A percentile compares a stretch with the other conserved stretches of the same genome.
phyloP scores from a whole-genome alignment of 2,797 vertebrate species.

The Spinus pinus region DNA sequence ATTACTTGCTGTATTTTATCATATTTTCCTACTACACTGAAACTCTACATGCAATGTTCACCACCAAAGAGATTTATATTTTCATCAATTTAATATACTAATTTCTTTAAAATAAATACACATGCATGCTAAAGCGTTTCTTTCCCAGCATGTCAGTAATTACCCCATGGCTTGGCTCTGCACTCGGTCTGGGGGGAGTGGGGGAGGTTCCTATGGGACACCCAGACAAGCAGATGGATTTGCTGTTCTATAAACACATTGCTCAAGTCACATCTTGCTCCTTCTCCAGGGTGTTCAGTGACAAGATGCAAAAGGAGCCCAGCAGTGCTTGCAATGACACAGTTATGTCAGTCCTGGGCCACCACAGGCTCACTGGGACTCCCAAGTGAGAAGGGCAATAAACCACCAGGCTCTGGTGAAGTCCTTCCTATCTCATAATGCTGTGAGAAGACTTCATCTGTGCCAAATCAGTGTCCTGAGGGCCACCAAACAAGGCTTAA shows the following conservation, averaged over 20 bases:
- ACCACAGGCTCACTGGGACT: background rate
- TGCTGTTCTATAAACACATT: background rate
- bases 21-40: background rate
- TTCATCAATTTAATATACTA: background rate
- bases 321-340: background rate
- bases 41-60: background rate
- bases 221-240: background rate
- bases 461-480: background rate
- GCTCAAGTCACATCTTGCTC: background rate
- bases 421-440: background rate
- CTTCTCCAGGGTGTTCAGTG: background rate
- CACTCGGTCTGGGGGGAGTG: accelerated
- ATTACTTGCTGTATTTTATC: background rate
- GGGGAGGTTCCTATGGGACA: background rate
- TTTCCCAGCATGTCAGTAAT: background rate
- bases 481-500: background rate
- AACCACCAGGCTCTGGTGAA: accelerated
- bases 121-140: background rate
- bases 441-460: accelerated
- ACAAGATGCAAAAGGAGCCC: background rate
- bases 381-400: background rate
- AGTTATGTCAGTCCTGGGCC: background rate
- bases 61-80: background rate
- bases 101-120: background rate
- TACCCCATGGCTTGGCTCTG: background rate